Evolutionary conservation across 2,113 vertebrate genomes (phyloP), one percentile per base, ranked within the genome.

Genomic region (Nothocercus julius): DNA sequence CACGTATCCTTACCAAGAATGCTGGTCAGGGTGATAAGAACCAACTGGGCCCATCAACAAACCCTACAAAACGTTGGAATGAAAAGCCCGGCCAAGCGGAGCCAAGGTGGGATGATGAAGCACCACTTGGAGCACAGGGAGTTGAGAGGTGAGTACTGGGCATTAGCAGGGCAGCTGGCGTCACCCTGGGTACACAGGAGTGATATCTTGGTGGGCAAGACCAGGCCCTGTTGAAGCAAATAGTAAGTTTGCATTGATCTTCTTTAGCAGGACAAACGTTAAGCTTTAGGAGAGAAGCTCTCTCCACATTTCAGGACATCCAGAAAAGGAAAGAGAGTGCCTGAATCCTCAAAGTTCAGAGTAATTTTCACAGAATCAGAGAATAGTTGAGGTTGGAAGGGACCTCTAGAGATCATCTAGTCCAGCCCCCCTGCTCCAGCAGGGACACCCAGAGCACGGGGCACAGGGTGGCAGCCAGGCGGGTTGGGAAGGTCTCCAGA

Each of bases 121-220:
- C 21, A 22, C 32, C 44, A 9, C 2, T 34, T 11, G 12, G 51
- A 44, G 27, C 21, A 63, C 13, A 6, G 79, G 7, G 5, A n/a
- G 36, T 8, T n/a, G 34, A 40, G 3, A 70, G 47, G 51, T 51
- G 14, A 63, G 45, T 1, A 2, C 12, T 3, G 34, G 42, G 61
- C 74, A 8, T 32, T 14, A 36, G 66, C 62, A 92, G 36, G 4
- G 1, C 36, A 7, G 2, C 47, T 18, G 66, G 5, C 12, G 7
- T 63, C 30, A 7, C 0, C 0, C n/a, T 11, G 34, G 0, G 0
- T 22, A 10, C 30, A 3, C 51, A 58, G 28, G 58, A 45, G 34
- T 16, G 47, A 24, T 7, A 0, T 21, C 56, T 24, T 42, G 5
- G 1, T 13, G 15, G 22, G 22, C 20, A 64, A 45, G 32, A 63